Evolutionary conservation across 1,140 invertebrate species (phyloP).

Genomic region (Acromyrmex echinatior): DNA sequence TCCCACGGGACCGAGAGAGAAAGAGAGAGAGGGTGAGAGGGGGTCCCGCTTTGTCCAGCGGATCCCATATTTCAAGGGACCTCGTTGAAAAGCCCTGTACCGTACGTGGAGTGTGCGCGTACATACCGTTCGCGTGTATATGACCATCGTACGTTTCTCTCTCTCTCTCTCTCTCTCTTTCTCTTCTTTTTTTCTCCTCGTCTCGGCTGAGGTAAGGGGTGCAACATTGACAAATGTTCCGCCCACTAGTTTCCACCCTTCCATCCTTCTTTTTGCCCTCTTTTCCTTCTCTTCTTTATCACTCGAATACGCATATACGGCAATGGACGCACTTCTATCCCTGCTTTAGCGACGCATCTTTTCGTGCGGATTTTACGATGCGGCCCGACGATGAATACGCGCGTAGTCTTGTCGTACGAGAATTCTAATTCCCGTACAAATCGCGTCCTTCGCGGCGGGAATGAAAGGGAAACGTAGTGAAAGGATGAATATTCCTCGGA

Average conservation of each 20-base stretch:
- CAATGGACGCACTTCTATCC: neutral
- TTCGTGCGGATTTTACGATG: slow-evolving; percentile 6
- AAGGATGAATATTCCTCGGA: neutral
- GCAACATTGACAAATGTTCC: slow-evolving; percentile 63
- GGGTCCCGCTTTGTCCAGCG: slow-evolving; percentile 65
- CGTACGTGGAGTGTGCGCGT: slow-evolving; percentile 53
- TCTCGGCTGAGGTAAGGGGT: slow-evolving; percentile 41
- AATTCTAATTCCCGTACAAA: slow-evolving; percentile 43
- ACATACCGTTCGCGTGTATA: slow-evolving; percentile 51
- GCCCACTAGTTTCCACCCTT: slow-evolving; percentile 14
- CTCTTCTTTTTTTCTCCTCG: neutral
- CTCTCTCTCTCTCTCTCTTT: neutral
- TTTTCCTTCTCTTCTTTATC: slow-evolving; percentile 24
- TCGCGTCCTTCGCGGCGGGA: neutral
- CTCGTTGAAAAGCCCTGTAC: slow-evolving; percentile 70
- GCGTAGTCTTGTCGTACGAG: slow-evolving; percentile 26
- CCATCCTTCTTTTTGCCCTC: neutral
- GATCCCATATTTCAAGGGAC: slow-evolving; percentile 70
- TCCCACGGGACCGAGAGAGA: slow-evolving; percentile 49
- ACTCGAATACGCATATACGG: slow-evolving; percentile 4
- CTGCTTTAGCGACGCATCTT: slow-evolving; percentile 21
- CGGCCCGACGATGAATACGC: slow-evolving; percentile 22
- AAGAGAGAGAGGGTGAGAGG: slow-evolving; percentile 3
- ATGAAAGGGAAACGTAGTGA: neutral
- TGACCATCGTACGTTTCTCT: slow-evolving; percentile 45